These are phyloP conservation scores for Drosophila multiciliata DNA, from an alignment of 2,888 invertebrate species.

Conservation along the genomic window DNA sequence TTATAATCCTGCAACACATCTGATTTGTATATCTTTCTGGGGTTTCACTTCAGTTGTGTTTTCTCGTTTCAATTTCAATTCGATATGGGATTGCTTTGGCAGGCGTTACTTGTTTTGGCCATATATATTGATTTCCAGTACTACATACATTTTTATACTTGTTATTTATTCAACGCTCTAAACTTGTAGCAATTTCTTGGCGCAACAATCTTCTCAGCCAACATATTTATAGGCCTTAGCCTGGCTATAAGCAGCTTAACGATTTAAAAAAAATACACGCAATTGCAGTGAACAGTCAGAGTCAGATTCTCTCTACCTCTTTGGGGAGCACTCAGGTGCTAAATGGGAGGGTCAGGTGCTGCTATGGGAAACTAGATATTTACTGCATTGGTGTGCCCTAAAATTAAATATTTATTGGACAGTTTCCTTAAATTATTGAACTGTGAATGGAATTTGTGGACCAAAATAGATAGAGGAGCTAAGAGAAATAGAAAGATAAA, in stretches of 20 bases:
- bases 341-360: constrained; percentile 28
- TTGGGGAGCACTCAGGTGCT: constrained; percentile 10
- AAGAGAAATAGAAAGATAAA: constrained; percentile 8
- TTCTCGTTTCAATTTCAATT: constrained; percentile 65
- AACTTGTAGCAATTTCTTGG: constrained; percentile 17
- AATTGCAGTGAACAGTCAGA: constrained; percentile 1
- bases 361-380: not conserved
- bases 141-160: constrained; percentile 21
- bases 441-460: constrained; percentile 13
- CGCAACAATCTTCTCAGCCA: constrained; percentile 11
- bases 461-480: constrained; percentile 8
- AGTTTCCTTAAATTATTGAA: constrained; percentile 37
- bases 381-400: constrained; percentile 34
- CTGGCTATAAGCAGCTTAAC: constrained; percentile 24
- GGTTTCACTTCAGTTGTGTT: constrained; percentile 16
- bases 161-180: constrained; percentile 50
- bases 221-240: constrained; percentile 26
- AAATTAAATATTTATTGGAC: constrained; percentile 57
- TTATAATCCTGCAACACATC: constrained; percentile 30
- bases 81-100: constrained; percentile 56
- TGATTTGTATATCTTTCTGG: constrained; percentile 25
- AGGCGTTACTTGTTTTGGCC: constrained; percentile 35
- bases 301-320: not conserved
- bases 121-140: constrained; percentile 43
- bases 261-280: constrained; percentile 22